phyloP scores from a whole-genome alignment of 92 coral and sea anemone genomes.

The Parazoanthus swiftii region DNA sequence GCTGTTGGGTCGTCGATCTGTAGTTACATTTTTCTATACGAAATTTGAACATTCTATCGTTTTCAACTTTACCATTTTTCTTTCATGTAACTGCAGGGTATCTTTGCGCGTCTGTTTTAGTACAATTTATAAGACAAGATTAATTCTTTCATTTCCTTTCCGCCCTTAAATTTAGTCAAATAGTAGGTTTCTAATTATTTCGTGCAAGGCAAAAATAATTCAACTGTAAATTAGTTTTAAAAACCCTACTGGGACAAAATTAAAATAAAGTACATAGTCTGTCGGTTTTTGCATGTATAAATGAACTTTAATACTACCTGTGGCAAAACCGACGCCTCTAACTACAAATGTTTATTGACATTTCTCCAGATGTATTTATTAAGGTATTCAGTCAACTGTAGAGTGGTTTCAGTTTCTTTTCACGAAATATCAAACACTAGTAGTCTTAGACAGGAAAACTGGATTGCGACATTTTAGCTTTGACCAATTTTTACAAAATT shows the following conservation, averaged over 20 bases:
- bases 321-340: background rate
- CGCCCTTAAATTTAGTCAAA: background rate
- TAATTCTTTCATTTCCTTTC: background rate
- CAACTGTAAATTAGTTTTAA: background rate
- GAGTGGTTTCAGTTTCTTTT: background rate
- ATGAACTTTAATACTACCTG: slow-evolving; percentile 2
- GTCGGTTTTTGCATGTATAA: background rate
- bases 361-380: background rate
- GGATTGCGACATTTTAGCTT: background rate
- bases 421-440: background rate
- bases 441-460: background rate
- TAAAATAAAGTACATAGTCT: background rate
- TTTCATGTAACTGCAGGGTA: background rate
- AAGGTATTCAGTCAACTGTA: background rate
- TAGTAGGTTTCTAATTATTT: background rate
- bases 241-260: slow-evolving; percentile 33
- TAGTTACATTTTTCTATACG: background rate
- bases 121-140: background rate
- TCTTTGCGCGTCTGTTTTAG: background rate
- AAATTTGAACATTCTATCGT: background rate
- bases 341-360: background rate
- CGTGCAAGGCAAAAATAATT: background rate
- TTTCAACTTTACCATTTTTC: background rate
- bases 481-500: too few relatives aligned
- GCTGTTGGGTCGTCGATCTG: background rate